Evolutionary conservation across 2,888 invertebrate species (phyloP), one percentile per base, ranked within the genome.

Genomic region (Calliscelio sp.): DNA sequence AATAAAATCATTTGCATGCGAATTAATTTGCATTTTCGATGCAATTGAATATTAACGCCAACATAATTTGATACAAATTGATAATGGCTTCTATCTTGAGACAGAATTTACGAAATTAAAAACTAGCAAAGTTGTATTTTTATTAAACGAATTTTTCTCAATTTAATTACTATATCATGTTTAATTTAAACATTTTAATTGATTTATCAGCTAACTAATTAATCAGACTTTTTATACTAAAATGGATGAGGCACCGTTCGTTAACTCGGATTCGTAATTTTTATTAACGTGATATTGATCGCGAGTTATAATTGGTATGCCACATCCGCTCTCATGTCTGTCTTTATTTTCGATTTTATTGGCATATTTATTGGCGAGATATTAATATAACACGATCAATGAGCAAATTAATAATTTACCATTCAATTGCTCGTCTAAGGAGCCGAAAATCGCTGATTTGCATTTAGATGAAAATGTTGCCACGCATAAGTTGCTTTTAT

Each of bases 301-400:
- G 32, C n/a, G 20, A 35, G 66, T 46, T 66, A 66, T 57, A 77
- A 66, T 66, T 77, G 57, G 55, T 65, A 57, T 53, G 55, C 44
- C 20, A 57, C 10, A 59, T 24, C 22, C 28, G 38, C 55, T 22
- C 41, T 22, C 51, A 25, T 55, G 65, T 65, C 35, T 46, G 63
- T 8, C 53, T 68, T 78, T 59, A 66, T 77, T 77, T 78, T 49
- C 51, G 57, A 68, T 68, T 78, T 70, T 68, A 61, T 78, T 78
- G 68, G 22, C 78, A 68, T 68, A 66, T 70, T 78, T 53, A 68
- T 68, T 65, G 53, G 25, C 14, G 14, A 18, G 53, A 41, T 68
- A 78, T 68, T 78, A 78, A 51, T 78, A 61, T n/a, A 41, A 41
- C 61, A 0, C 24, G 53, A 51, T 78, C 78, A 59, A 59, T 38